These are phyloP conservation scores for Coendou prehensilis DNA, from an alignment of 2,797 vertebrate species.

Conservation along the genomic window DNA sequence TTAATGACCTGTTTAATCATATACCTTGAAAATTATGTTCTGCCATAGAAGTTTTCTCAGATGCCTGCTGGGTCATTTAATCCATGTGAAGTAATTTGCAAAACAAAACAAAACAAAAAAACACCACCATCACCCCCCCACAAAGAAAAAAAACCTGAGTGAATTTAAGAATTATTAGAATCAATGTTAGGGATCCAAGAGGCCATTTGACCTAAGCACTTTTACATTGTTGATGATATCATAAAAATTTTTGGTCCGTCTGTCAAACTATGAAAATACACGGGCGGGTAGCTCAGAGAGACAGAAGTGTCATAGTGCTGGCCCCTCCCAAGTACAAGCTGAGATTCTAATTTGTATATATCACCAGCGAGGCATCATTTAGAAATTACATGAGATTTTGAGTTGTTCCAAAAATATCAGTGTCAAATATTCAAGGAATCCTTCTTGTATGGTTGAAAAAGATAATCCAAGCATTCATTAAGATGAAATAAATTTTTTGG, in stretches of 20 bases:
- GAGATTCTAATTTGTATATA: neutral
- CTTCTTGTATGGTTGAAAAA: neutral
- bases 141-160: neutral
- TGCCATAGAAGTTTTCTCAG: neutral
- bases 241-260: neutral
- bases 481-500: neutral
- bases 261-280: neutral
- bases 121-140: no score
- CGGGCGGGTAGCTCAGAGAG: neutral
- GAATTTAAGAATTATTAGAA: neutral
- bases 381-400: neutral
- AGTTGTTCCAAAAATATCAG: neutral
- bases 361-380: neutral
- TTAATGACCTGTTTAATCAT: neutral
- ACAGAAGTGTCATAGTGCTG: neutral
- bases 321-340: neutral
- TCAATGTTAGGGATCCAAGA: neutral
- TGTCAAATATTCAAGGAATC: neutral
- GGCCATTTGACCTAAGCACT: neutral
- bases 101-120: neutral
- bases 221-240: neutral
- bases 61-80: neutral
- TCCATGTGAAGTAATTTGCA: neutral
- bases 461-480: neutral
- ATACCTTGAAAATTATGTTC: neutral